phyloP scores from a whole-genome alignment of 2,113 vertebrate species.

The Petrocephalus microphthalmus region DNA sequence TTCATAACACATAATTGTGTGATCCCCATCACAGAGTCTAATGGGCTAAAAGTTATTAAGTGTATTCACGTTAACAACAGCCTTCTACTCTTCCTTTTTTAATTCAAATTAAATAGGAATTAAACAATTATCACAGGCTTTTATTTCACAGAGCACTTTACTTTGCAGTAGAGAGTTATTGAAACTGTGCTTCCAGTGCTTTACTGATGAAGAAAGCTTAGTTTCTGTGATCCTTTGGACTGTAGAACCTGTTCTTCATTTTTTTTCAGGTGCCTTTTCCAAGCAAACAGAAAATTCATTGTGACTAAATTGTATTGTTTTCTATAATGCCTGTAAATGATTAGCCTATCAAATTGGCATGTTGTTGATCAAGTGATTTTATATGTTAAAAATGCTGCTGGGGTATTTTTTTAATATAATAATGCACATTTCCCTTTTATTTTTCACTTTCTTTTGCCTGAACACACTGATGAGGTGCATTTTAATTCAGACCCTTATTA shows the following conservation, averaged over 20 bases:
- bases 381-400: too few relatives aligned
- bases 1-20: conserved; percentile 58
- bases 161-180: conserved; percentile 12
- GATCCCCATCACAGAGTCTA: conserved; percentile 58
- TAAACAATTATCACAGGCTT: conserved; percentile 56
- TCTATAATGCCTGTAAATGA: background rate
- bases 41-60: conserved; percentile 67
- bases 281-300: background rate
- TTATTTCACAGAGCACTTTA: conserved; percentile 45
- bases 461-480: background rate
- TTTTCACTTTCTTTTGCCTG: background rate
- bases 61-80: conserved; percentile 56
- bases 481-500: background rate
- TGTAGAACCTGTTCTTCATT: background rate
- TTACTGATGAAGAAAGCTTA: background rate
- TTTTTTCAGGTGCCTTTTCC: background rate
- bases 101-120: conserved; percentile 58
- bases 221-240: background rate
- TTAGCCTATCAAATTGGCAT: background rate
- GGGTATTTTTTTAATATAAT: background rate
- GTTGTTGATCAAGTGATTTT: too few relatives aligned
- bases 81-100: conserved; percentile 36
- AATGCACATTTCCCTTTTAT: background rate
- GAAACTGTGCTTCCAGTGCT: conserved; percentile 7
- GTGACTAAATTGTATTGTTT: background rate